Evolutionary conservation across 2,888 invertebrate species (phyloP).

Genomic region (Luperina nickerlii): DNA sequence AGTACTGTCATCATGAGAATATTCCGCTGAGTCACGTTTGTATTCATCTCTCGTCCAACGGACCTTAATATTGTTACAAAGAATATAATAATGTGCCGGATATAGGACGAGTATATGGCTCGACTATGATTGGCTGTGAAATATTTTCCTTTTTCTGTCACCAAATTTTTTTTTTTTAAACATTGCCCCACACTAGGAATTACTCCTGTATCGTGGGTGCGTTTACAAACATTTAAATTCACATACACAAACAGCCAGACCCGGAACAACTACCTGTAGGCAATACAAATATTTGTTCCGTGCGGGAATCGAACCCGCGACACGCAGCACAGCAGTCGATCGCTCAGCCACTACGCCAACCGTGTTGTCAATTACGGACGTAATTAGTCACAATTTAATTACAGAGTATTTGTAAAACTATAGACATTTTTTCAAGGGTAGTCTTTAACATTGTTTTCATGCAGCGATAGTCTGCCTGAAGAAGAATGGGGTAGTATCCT

Average conservation of each 20-base stretch:
- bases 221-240: too few relatives aligned
- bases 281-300: too few relatives aligned
- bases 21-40: constrained; percentile 23
- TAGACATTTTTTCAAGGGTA: not conserved
- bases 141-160: not conserved
- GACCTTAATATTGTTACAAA: constrained; percentile 15
- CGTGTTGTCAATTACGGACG: too few relatives aligned
- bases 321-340: too few relatives aligned
- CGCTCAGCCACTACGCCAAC: too few relatives aligned
- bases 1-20: constrained; percentile 42
- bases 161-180: too few relatives aligned
- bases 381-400: constrained; percentile 11
- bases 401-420: not conserved
- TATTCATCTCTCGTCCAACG: constrained; percentile 33
- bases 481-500: too few relatives aligned
- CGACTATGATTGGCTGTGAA: constrained; percentile 16
- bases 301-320: too few relatives aligned
- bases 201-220: too few relatives aligned
- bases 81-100: constrained; percentile 27
- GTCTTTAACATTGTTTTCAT: not conserved
- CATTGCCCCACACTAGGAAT: too few relatives aligned
- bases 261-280: too few relatives aligned
- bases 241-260: too few relatives aligned
- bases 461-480: not conserved
- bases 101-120: constrained; percentile 12